These are phyloP conservation scores for Lithophane leautieri DNA, from an alignment of 2,888 invertebrate species.

Conservation along the genomic window DNA sequence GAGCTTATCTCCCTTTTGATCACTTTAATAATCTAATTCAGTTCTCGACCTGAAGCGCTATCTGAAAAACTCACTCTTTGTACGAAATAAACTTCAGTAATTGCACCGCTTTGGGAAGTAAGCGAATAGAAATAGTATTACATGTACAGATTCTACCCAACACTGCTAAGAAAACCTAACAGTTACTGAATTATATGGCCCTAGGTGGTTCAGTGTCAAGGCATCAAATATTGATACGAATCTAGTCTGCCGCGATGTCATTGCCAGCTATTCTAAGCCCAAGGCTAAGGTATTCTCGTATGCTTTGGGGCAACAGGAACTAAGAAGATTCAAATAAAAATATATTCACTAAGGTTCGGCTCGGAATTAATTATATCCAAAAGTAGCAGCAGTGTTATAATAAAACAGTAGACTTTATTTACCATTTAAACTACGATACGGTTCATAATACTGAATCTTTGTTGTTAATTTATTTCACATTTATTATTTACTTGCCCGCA, in stretches of 20 bases:
- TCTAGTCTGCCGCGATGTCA: conserved; percentile 14
- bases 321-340: conserved; percentile 15
- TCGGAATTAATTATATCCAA: neutral
- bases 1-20: neutral
- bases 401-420: neutral
- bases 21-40: neutral
- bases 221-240: conserved; percentile 33
- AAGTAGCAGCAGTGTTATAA: neutral
- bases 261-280: conserved; percentile 18
- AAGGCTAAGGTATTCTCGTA: conserved; percentile 5
- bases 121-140: conserved; percentile 1
- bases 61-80: neutral
- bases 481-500: neutral
- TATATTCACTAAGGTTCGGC: neutral
- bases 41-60: neutral
- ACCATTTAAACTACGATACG: neutral
- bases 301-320: neutral
- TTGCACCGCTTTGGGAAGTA: neutral
- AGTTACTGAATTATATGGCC: conserved; percentile 9
- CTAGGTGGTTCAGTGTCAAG: neutral
- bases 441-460: neutral
- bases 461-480: neutral
- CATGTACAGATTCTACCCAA: neutral
- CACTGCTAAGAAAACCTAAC: neutral
- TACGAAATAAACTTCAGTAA: neutral